Percentiles rank a stretch among this genome's conserved stretches.
Conservation (phyloP, 2,797 vertebrate genomes). For the Vultur gryphus region DNA sequence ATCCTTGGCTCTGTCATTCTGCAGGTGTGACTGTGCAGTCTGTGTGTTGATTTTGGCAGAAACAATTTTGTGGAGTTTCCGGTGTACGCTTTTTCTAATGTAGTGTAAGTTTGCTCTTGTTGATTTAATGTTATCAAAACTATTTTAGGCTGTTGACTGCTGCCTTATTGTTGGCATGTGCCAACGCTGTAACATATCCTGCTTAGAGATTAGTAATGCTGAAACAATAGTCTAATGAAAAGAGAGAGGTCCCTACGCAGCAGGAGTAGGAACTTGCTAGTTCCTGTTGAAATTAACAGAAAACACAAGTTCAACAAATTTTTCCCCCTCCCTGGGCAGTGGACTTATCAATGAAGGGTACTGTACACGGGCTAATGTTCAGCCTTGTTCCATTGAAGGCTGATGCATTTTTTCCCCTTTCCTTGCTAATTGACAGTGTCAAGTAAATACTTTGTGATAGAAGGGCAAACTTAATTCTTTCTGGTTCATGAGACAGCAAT, state of each 20-base stretch:
- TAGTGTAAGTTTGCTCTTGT: neutral
- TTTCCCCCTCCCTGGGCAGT: neutral
- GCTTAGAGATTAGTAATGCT: neutral
- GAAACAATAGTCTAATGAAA: neutral
- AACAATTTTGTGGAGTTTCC: neutral
- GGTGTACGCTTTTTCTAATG: neutral
- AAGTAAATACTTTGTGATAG: neutral
- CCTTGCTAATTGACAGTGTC: neutral
- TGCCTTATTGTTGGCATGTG: neutral
- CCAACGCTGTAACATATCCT: neutral
- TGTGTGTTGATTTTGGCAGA: conserved; percentile 44
- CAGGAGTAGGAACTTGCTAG: neutral
- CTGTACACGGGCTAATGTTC: neutral
- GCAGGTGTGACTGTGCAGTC: neutral
- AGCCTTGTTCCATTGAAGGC: neutral
- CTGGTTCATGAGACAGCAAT: neutral
- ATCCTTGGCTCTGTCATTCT: neutral
- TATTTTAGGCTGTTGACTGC: neutral
- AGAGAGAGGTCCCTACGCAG: neutral
- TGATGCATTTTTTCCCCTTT: neutral
- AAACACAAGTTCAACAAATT: neutral
- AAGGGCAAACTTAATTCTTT: neutral
- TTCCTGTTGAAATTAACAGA: neutral
- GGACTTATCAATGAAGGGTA: neutral
- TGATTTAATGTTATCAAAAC: neutral